Percentiles rank a stretch among this genome's conserved stretches.
phyloP scores from a whole-genome alignment of 2,888 invertebrate species.

The Rhorus exstirpatorius region DNA sequence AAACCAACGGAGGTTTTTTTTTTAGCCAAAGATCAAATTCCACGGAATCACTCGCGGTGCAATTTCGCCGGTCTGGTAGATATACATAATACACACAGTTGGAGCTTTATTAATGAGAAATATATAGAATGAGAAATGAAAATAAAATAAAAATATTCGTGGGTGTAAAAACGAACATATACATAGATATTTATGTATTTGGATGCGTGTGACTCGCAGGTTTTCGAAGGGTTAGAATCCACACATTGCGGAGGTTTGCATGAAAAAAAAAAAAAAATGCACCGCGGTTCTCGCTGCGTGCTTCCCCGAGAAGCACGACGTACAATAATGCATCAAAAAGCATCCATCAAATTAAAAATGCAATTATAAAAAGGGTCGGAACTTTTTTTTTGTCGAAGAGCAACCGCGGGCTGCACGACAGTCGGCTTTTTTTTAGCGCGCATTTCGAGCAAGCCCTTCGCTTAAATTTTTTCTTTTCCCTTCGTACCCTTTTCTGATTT shows the following conservation, averaged over 20 bases:
- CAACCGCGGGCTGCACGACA: slow-evolving; percentile 69
- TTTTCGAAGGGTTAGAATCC: slow-evolving; percentile 12
- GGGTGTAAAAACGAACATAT: not conserved
- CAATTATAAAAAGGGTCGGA: slow-evolving; percentile 84
- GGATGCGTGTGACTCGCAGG: not conserved
- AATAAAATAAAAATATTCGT: not conserved
- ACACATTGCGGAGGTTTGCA: slow-evolving; percentile 65
- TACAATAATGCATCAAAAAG: slow-evolving; percentile 81
- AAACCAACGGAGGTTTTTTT: too few species aligned
- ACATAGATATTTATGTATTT: not conserved
- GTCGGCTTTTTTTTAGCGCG: slow-evolving; percentile 51
- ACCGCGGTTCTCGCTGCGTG: slow-evolving; percentile 41
- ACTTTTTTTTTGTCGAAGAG: slow-evolving; percentile 81
- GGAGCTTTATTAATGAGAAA: slow-evolving; percentile 8
- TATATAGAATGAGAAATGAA: not conserved
- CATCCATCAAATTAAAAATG: slow-evolving; percentile 85
- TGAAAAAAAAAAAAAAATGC: slow-evolving; percentile 5
- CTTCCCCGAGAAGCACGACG: slow-evolving; percentile 61
- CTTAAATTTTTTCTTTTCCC: slow-evolving; percentile 68
- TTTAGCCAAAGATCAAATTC: too few species aligned
- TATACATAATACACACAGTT: too few species aligned
- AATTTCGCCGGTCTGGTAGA: too few species aligned
- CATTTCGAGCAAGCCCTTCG: slow-evolving; percentile 56
- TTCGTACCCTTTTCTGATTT: slow-evolving; percentile 16
- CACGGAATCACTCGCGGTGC: too few species aligned